Evolutionary conservation across 2,888 invertebrate genomes (phyloP).

Genomic region (Eulithis testata): DNA sequence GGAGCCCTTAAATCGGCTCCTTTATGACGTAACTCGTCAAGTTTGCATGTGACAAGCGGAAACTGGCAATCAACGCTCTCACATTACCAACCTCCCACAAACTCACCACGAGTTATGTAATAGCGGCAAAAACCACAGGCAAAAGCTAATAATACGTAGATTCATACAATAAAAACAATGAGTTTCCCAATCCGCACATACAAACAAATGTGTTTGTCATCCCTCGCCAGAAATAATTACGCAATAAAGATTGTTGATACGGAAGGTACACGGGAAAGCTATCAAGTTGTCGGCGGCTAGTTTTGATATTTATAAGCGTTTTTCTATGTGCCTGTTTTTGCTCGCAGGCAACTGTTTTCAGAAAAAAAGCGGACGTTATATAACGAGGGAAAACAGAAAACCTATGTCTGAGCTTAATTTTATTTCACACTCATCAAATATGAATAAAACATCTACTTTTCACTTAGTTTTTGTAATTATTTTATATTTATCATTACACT

Average conservation of each 20-base stretch:
- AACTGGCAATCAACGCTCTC: too few relatives aligned
- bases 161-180: constrained; percentile 24
- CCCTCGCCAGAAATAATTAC: constrained; percentile 52
- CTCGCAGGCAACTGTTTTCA: not conserved
- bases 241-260: constrained; percentile 56
- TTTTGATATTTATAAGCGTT: constrained; percentile 33
- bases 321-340: constrained; percentile 29
- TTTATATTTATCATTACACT: too few relatives aligned
- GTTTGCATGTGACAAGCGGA: too few relatives aligned
- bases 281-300: constrained; percentile 45
- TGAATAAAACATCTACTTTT: too few relatives aligned
- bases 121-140: not conserved
- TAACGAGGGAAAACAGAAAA: not conserved
- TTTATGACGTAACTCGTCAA: too few relatives aligned
- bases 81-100: too few relatives aligned
- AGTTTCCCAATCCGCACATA: constrained; percentile 19
- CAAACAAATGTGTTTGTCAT: constrained; percentile 49
- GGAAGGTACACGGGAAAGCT: constrained; percentile 54
- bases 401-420: too few relatives aligned
- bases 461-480: too few relatives aligned
- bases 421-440: too few relatives aligned
- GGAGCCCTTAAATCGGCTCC: too few relatives aligned
- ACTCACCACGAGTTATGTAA: too few relatives aligned
- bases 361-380: not conserved
- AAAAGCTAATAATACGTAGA: not conserved